Evolutionary conservation across 1,140 invertebrate species (phyloP), one percentile per base, ranked within the genome.

Genomic region (Portunus trituberculatus): DNA sequence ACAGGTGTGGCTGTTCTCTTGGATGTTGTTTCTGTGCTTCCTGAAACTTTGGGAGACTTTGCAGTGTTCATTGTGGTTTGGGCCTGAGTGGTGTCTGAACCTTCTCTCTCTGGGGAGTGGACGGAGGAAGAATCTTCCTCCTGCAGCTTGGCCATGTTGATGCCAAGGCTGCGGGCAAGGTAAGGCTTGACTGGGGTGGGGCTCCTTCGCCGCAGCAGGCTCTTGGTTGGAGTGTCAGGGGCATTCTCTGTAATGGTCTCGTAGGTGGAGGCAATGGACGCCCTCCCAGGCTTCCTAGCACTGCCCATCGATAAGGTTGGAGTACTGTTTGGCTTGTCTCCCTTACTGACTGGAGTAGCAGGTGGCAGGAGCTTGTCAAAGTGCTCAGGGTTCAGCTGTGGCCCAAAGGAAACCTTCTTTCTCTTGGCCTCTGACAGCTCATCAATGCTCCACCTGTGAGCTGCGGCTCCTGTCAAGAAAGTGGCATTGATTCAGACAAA

Each of bases 351-450:
- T 4, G 97, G 97, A 45, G 97, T 97, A 16, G 96, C 96, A 25
- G 97, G 97, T 16, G 97, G 97, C 0, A 97, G 96, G 48, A 93
- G 95, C 92, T 97, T 97, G 96, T 97, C 97, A 97, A 97, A 97
- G 31, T 97, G 97, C 95, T 97, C 97, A 25, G 97, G 97, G 95
- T 97, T 97, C 1, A 97, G 96, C 32, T 97, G 94, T 28, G 97
- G 97, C 3, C 97, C 97, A 97, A 97, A 97, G 14, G 97, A 97
- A 0, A 97, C 97, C 92, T 96, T 32, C 94, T 96, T 96, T 25
- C 88, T 88, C 32, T 95, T 96, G n/a, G 95, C 91, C 89, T 92
- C 95, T 83, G 96, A 92, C 6, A n/a, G 16, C 4, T 93, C 95
- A 28, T 86, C 45, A 29, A 82, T 84, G 7, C 20, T 32, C 67